Evolutionary conservation across 2,797 vertebrate genomes (phyloP).

Genomic region (Coluber constrictor): DNA sequence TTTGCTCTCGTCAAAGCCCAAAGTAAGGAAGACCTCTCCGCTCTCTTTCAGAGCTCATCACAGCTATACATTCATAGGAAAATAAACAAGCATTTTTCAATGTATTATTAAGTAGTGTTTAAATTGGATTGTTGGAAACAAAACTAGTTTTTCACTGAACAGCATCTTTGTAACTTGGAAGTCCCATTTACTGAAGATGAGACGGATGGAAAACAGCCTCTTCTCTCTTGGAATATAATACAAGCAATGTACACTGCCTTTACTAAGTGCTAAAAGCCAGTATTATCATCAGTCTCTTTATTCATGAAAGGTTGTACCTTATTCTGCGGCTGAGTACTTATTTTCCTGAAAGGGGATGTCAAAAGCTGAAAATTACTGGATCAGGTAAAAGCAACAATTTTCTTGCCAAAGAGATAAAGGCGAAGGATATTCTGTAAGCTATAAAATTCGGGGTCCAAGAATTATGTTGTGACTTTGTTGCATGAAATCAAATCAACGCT

Average conservation of each 20-base stretch:
- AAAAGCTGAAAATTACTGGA: neutral
- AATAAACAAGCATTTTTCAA: conserved; percentile 36
- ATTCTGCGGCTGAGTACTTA: accelerated
- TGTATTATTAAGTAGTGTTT: conserved; percentile 35
- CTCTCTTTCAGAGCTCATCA: conserved; percentile 2
- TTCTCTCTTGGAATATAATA: neutral
- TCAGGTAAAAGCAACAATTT: neutral
- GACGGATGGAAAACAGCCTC: conserved; percentile 3
- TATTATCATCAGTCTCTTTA: neutral
- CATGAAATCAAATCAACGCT: neutral
- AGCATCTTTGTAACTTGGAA: neutral
- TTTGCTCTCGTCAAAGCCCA: conserved; percentile 28
- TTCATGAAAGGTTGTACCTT: neutral
- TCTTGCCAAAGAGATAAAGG: neutral
- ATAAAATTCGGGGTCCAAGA: neutral
- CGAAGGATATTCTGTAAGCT: neutral
- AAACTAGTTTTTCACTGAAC: conserved; percentile 33
- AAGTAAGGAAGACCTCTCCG: conserved; percentile 30
- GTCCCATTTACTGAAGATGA: conserved; percentile 32
- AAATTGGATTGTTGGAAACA: conserved; percentile 38
- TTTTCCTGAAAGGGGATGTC: conserved; percentile 6
- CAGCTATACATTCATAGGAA: neutral
- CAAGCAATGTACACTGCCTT: conserved; percentile 35
- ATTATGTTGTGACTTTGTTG: neutral
- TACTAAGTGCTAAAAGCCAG: conserved; percentile 20